Evolutionary conservation across 1,140 invertebrate genomes (phyloP).

Genomic region (Lordiphosa stackelbergi): DNA sequence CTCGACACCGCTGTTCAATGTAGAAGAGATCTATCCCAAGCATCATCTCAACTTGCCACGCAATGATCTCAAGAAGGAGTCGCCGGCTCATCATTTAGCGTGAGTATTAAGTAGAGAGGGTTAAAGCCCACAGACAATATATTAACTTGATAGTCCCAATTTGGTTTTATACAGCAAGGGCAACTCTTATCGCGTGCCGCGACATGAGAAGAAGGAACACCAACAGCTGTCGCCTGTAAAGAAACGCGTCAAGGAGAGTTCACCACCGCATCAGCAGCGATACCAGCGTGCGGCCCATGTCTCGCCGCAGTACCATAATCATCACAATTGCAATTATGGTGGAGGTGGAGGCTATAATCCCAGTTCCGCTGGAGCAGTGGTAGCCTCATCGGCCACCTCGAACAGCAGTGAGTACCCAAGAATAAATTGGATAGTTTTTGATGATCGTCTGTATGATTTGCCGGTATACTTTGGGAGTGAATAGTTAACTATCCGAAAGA

Average conservation of each 20-base stretch:
- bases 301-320: slow-evolving; percentile 66
- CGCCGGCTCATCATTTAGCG: slow-evolving; percentile 77
- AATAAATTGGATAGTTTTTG: too few species aligned
- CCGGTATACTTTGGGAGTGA: too few species aligned
- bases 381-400: slow-evolving; percentile 60
- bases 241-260: slow-evolving; percentile 98
- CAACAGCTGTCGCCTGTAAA: slow-evolving; percentile 97
- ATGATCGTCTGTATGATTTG: too few species aligned
- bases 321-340: slow-evolving; percentile 74
- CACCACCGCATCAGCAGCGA: slow-evolving; percentile 85
- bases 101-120: slow-evolving; percentile 28
- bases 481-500: too few species aligned
- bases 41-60: slow-evolving; percentile 77
- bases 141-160: neutral
- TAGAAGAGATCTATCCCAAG: slow-evolving; percentile 78
- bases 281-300: slow-evolving; percentile 78
- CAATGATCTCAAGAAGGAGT: slow-evolving; percentile 77
- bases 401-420: slow-evolving; percentile 52
- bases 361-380: slow-evolving; percentile 43
- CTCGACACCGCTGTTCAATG: slow-evolving; percentile 84
- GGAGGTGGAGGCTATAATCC: slow-evolving; percentile 54
- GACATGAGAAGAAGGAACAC: slow-evolving; percentile 89
- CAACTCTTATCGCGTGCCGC: slow-evolving; percentile 77
- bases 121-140: neutral
- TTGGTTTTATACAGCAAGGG: slow-evolving; percentile 52